Percentiles rank a stretch among this genome's conserved stretches.
Evolutionary conservation across 2,113 vertebrate genomes (phyloP).

Genomic region (Leptosomus discolor): DNA sequence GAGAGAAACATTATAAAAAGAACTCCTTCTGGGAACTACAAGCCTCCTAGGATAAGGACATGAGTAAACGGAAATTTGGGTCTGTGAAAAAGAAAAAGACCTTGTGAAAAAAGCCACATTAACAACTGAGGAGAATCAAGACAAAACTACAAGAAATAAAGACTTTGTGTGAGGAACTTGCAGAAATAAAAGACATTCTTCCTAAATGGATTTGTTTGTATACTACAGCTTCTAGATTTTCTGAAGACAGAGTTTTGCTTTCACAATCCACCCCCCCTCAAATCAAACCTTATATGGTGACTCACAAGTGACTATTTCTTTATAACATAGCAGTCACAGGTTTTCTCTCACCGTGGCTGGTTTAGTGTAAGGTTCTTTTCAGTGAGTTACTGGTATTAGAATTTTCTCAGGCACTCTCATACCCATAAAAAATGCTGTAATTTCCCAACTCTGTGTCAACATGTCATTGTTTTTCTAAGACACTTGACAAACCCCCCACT

Average conservation of each 20-base stretch:
- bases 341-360: neutral
- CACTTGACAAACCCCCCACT: neutral
- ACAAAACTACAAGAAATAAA: neutral
- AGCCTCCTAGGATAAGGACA: neutral
- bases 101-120: neutral
- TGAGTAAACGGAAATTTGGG: neutral
- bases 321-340: neutral
- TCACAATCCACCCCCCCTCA: neutral
- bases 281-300: neutral
- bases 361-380: neutral
- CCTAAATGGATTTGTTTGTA: neutral
- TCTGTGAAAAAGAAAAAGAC: neutral
- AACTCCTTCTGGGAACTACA: neutral
- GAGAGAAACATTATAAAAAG: neutral
- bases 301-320: neutral
- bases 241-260: neutral
- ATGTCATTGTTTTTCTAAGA: neutral
- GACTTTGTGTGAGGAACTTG: neutral
- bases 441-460: neutral
- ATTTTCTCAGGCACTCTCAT: neutral
- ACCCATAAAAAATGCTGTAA: neutral
- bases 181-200: neutral
- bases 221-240: neutral
- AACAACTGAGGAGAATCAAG: slow-evolving; percentile 1
- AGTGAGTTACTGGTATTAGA: neutral